A percentile compares a stretch with the other conserved stretches of the same genome.
These are phyloP conservation scores for Mastomys natalensis DNA, from an alignment of 2,113 vertebrate genomes.

Conservation along the genomic window DNA sequence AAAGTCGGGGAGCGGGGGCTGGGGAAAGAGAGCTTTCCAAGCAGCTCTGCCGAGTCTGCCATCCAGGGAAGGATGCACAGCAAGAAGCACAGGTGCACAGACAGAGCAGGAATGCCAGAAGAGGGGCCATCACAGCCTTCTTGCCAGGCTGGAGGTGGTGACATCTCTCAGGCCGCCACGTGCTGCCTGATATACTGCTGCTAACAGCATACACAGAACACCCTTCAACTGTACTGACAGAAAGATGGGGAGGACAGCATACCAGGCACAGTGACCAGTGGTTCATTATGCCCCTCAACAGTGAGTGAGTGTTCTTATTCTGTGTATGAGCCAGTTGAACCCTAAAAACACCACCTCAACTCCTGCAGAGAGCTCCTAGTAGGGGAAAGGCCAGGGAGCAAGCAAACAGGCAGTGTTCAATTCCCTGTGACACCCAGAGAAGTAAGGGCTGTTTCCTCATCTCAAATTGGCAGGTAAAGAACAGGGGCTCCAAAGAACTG, in stretches of 20 bases:
- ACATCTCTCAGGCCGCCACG: not conserved
- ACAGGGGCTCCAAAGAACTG: not conserved
- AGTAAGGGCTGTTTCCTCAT: not conserved
- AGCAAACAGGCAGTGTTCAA: not conserved
- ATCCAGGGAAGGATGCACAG: slow-evolving; percentile 28
- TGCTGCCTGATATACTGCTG: not conserved
- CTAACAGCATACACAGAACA: not conserved
- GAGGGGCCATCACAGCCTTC: not conserved
- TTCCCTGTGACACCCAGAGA: not conserved
- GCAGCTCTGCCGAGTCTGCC: slow-evolving; percentile 58
- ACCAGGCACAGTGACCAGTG: not conserved
- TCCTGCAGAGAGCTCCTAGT: too few species aligned
- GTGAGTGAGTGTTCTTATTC: not conserved
- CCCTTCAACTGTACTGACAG: not conserved
- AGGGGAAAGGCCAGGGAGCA: not conserved
- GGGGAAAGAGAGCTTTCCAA: slow-evolving; percentile 58
- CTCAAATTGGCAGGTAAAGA: not conserved
- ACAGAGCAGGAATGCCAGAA: slow-evolving; percentile 1
- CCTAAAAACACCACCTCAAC: not conserved
- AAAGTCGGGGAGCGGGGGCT: not conserved
- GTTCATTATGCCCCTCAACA: not conserved
- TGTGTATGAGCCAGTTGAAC: not conserved
- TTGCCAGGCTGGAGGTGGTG: not conserved
- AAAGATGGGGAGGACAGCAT: not conserved
- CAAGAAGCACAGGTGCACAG: slow-evolving; percentile 26